phyloP scores from a whole-genome alignment of 1,140 invertebrate genomes.

The Homarus americanus region DNA sequence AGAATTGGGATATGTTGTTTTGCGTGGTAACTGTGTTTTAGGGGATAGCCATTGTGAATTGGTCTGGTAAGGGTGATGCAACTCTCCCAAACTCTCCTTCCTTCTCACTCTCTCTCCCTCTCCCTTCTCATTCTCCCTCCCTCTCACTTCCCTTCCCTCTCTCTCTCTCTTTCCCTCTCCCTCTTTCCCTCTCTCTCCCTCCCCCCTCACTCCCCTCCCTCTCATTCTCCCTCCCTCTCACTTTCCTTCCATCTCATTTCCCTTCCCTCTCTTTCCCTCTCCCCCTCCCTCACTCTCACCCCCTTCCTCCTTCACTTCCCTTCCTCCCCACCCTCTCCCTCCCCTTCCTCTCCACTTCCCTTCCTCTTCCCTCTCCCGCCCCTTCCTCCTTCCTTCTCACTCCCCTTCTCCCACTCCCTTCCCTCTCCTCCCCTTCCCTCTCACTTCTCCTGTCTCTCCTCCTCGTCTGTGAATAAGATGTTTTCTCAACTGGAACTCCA shows the following conservation, averaged over 20 bases:
- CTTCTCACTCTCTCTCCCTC: neutral
- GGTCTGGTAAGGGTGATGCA: too few relatives aligned
- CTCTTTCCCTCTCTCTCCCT: constrained; percentile 1
- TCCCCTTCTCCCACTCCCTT: neutral
- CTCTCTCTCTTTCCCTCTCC: constrained; percentile 3
- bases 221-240: neutral
- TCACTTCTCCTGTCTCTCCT: neutral
- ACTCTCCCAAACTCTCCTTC: too few relatives aligned
- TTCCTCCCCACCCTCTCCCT: neutral
- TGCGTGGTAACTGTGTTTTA: too few relatives aligned
- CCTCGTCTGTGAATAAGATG: too few relatives aligned
- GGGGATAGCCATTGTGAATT: too few relatives aligned
- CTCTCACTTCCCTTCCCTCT: neutral
- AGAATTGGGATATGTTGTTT: too few relatives aligned
- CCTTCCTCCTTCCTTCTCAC: neutral
- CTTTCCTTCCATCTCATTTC: neutral
- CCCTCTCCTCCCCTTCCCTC: neutral
- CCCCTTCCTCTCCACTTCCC: neutral
- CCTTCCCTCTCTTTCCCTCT: constrained; percentile 9
- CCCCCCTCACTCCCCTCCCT: neutral
- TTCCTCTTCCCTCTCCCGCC: neutral
- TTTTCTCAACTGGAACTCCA: too few relatives aligned
- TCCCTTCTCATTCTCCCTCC: neutral
- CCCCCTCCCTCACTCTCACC: neutral
- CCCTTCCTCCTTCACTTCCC: neutral